Evolutionary conservation across 2,888 invertebrate species (phyloP).

Genomic region (Diarsia dahlii): DNA sequence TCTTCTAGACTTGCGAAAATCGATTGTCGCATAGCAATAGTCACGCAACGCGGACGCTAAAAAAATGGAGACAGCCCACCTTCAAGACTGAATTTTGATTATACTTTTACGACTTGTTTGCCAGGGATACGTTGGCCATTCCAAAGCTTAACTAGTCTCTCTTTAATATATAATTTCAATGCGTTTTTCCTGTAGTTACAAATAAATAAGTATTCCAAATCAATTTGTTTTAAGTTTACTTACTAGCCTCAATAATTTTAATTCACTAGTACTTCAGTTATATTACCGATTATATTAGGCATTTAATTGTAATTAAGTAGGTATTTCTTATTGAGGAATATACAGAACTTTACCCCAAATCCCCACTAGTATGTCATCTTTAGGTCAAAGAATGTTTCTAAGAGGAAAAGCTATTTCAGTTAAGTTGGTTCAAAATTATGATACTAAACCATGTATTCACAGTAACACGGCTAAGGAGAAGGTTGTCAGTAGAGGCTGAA

Average conservation of each 20-base stretch:
- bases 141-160: neutral
- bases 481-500: slow-evolving; percentile 83
- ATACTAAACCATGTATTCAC: slow-evolving; percentile 53
- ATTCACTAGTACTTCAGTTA: neutral
- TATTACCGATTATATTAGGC: neutral
- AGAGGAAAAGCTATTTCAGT: neutral
- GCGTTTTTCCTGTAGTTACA: neutral
- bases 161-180: neutral
- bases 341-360: neutral
- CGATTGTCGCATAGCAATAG: slow-evolving; percentile 50
- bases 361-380: neutral
- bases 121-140: neutral
- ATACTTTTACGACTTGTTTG: neutral
- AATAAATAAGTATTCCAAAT: neutral
- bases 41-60: slow-evolving; percentile 46
- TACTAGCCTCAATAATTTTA: neutral
- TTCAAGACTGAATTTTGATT: neutral
- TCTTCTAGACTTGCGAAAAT: slow-evolving; percentile 26
- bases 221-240: neutral
- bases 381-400: neutral
- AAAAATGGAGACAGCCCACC: slow-evolving; percentile 22
- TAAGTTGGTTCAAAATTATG: neutral
- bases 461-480: slow-evolving; percentile 81
- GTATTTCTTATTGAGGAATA: neutral
- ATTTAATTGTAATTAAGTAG: neutral